Evolutionary conservation across 2,888 invertebrate species (phyloP).

Genomic region (Ommatoiulus sabulosus): DNA sequence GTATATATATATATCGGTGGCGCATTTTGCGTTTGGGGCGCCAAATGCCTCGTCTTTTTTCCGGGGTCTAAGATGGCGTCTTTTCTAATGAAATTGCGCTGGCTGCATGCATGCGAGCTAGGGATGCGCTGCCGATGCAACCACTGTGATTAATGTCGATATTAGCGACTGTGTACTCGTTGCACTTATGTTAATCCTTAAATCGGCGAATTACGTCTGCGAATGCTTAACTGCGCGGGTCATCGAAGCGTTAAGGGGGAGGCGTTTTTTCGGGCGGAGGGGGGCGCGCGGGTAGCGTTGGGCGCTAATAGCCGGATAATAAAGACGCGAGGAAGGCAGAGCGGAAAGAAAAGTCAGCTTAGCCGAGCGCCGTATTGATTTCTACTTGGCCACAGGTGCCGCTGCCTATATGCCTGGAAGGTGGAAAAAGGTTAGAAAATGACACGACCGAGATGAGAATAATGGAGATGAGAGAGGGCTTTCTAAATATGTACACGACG

Average conservation of each 20-base stretch:
- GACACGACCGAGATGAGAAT: conserved; percentile 33
- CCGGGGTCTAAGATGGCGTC: neutral
- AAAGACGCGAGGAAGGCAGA: conserved; percentile 26
- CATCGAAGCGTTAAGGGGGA: neutral
- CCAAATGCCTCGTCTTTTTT: neutral
- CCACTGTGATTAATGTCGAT: conserved; percentile 53
- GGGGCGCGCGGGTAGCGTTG: neutral
- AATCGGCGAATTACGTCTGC: conserved; percentile 54
- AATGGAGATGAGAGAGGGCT: conserved; percentile 32
- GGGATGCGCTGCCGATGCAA: conserved; percentile 3
- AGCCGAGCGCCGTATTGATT: conserved; percentile 4
- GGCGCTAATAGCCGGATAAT: conserved; percentile 17
- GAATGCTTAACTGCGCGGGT: conserved; percentile 42
- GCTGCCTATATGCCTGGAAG: neutral
- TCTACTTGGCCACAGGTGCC: conserved; percentile 32
- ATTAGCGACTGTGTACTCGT: conserved; percentile 28
- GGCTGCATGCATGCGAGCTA: neutral
- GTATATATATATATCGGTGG: too few species aligned
- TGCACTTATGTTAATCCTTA: conserved; percentile 51
- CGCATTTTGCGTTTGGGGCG: too few species aligned
- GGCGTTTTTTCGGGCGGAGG: neutral
- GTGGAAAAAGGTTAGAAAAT: conserved; percentile 22
- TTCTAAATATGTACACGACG: neutral
- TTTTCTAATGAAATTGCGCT: neutral
- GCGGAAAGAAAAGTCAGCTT: conserved; percentile 3